Percentiles rank a stretch among this genome's conserved stretches.
These are phyloP conservation scores for Climacteris rufus DNA, from an alignment of 2,113 vertebrate species.

Conservation along the genomic window DNA sequence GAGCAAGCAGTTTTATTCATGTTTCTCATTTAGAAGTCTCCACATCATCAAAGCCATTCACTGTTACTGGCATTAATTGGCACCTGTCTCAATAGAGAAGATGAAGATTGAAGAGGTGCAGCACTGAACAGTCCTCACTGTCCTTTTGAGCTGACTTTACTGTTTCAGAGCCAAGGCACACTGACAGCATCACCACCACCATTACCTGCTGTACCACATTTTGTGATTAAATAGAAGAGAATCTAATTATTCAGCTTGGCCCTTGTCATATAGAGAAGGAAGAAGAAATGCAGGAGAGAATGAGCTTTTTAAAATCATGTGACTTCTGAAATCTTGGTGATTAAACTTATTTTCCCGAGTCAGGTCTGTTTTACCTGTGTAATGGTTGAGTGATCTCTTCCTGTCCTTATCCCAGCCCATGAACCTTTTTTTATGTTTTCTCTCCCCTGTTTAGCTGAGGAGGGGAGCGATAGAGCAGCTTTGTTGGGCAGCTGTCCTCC, in stretches of 20 bases:
- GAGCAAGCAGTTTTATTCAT: not conserved
- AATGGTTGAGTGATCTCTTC: not conserved
- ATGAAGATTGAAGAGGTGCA: not conserved
- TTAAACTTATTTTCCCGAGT: not conserved
- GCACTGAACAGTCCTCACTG: not conserved
- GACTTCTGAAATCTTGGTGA: not conserved
- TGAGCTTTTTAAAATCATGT: not conserved
- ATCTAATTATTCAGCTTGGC: not conserved
- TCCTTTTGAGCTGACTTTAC: not conserved
- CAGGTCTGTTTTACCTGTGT: not conserved
- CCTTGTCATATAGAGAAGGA: not conserved
- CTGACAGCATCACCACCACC: not conserved
- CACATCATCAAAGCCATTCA: not conserved
- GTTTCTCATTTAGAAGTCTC: not conserved
- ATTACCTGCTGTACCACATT: not conserved
- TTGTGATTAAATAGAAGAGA: not conserved
- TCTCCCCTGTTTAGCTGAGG: not conserved
- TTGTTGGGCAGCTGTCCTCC: not conserved
- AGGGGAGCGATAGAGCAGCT: not conserved
- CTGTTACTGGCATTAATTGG: not conserved
- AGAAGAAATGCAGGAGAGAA: not conserved
- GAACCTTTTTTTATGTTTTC: not conserved
- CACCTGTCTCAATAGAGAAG: not conserved
- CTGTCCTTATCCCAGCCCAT: not conserved
- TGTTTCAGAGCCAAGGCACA: not conserved